A percentile compares a stretch with the other conserved stretches of the same genome.
Conservation (phyloP, 2,888 invertebrate genomes). For the Scaptomyza tumidula region DNA sequence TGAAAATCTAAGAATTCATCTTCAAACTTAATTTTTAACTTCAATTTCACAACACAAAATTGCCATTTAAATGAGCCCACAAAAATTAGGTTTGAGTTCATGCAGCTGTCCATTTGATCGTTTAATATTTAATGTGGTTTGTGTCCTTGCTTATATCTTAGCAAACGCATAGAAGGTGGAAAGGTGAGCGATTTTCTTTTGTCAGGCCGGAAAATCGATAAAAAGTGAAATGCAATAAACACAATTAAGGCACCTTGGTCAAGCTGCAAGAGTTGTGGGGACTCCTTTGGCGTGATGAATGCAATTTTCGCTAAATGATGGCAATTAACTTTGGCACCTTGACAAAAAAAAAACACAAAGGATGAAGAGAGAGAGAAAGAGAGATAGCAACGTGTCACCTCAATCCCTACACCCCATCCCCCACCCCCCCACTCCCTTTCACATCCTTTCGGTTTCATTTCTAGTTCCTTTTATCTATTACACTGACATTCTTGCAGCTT, state of each 20-base stretch:
- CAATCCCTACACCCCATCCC: too few relatives aligned
- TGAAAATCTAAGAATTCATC: too few relatives aligned
- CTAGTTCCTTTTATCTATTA: constrained; percentile 16
- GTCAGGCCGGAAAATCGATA: constrained; percentile 55
- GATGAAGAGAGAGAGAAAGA: constrained; percentile 4
- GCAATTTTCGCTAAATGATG: constrained; percentile 68
- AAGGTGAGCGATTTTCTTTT: constrained; percentile 1
- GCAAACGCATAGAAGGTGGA: too few relatives aligned
- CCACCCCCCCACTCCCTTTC: too few relatives aligned
- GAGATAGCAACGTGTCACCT: constrained; percentile 16
- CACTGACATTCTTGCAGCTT: constrained; percentile 17
- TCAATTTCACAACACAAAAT: not conserved
- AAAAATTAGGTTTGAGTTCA: constrained; percentile 17
- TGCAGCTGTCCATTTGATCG: constrained; percentile 15
- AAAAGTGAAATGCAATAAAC: constrained; percentile 41
- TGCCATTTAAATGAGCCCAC: constrained; percentile 20
- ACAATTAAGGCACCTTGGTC: constrained; percentile 54
- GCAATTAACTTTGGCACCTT: constrained; percentile 69
- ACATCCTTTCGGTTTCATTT: not conserved
- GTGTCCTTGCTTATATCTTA: not conserved
- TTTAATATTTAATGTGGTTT: constrained; percentile 13
- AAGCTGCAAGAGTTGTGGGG: not conserved
- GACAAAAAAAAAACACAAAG: constrained; percentile 15
- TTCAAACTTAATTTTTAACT: too few relatives aligned
- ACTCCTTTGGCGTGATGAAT: constrained; percentile 17